phyloP scores from a whole-genome alignment of 2,113 vertebrate genomes.

The Deroptyus accipitrinus region DNA sequence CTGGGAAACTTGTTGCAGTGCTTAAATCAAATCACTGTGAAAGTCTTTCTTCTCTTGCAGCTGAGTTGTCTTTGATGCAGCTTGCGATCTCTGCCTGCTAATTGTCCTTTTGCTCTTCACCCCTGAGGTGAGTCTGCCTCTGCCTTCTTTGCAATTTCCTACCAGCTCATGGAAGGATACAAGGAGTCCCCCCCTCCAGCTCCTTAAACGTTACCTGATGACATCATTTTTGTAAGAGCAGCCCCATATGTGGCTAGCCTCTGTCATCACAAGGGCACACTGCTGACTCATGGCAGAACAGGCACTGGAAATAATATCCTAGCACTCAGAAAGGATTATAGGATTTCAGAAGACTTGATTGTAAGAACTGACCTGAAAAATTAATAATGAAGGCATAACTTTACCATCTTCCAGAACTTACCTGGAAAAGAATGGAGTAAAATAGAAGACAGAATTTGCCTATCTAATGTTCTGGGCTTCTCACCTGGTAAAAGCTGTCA shows the following conservation, averaged over 20 bases:
- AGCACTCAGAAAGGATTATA: not conserved
- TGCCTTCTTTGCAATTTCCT: not conserved
- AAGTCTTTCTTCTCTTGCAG: not conserved
- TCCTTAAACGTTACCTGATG: accelerated
- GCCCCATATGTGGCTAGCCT: accelerated
- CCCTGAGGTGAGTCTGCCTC: accelerated
- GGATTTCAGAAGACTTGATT: not conserved
- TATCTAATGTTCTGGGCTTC: not conserved
- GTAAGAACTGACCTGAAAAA: not conserved
- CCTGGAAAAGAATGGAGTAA: not conserved
- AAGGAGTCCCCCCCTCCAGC: not conserved
- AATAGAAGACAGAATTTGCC: not conserved
- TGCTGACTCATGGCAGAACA: not conserved
- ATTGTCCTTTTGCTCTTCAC: not conserved
- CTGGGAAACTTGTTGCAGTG: not conserved
- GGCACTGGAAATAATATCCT: not conserved
- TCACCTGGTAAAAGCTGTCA: not conserved
- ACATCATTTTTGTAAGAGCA: accelerated
- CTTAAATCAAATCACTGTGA: not conserved
- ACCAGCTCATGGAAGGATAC: accelerated
- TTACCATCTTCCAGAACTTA: not conserved
- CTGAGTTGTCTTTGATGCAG: not conserved
- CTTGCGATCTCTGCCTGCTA: not conserved
- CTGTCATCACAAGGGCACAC: not conserved
- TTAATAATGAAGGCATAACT: not conserved